Percentiles rank a stretch among this genome's conserved stretches.
These are phyloP conservation scores for Pheosia gnoma DNA, from an alignment of 2,888 invertebrate genomes.

Conservation along the genomic window DNA sequence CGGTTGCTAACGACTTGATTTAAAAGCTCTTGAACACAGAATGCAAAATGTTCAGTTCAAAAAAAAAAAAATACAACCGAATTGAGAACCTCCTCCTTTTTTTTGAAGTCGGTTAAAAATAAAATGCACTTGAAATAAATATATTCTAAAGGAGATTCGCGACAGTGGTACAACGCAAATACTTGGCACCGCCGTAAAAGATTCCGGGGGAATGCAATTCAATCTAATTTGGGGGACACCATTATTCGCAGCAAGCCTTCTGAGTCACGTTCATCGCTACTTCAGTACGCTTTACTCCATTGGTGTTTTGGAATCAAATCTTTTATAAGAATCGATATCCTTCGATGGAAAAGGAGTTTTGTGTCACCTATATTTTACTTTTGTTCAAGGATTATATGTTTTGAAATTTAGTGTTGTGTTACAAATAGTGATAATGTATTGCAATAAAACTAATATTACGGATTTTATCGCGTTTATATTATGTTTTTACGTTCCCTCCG, in stretches of 20 bases:
- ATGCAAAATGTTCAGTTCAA: too few species aligned
- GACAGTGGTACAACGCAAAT: constrained; percentile 52
- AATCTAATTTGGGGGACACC: constrained; percentile 59
- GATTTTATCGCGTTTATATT: too few species aligned
- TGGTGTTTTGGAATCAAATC: constrained; percentile 50
- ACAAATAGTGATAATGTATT: too few species aligned
- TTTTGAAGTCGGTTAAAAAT: too few species aligned
- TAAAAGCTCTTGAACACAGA: too few species aligned
- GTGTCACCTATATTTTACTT: constrained; percentile 31
- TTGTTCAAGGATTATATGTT: neutral
- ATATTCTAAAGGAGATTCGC: constrained; percentile 39
- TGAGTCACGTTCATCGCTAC: constrained; percentile 57
- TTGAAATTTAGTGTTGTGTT: too few species aligned
- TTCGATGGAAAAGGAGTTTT: constrained; percentile 40
- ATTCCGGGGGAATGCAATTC: constrained; percentile 46
- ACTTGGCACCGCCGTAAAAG: constrained; percentile 45
- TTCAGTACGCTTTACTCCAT: constrained; percentile 48
- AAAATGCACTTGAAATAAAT: constrained; percentile 22
- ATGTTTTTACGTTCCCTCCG: too few species aligned
- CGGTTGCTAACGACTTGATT: too few species aligned
- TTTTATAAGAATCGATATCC: constrained; percentile 42
- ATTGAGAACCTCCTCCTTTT: constrained; percentile 8
- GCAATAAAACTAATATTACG: too few species aligned
- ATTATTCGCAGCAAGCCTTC: constrained; percentile 53
- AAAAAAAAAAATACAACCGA: neutral